Evolutionary conservation across 2,113 vertebrate genomes (phyloP).

Genomic region (Gavia stellata): DNA sequence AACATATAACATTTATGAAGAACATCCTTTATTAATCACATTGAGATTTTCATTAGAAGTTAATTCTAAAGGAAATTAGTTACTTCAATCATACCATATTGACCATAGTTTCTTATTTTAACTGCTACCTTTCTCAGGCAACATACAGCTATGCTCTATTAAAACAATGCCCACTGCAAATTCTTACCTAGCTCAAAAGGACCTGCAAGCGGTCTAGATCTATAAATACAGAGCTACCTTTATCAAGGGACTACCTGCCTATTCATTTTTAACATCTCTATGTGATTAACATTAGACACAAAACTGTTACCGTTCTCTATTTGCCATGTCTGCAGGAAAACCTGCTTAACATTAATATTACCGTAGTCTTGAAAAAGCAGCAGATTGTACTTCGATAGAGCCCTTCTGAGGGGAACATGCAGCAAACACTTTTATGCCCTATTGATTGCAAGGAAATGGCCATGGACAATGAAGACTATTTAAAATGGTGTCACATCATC

Average conservation of each 20-base stretch:
- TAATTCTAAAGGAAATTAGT: background rate
- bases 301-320: background rate
- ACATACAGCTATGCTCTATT: accelerated
- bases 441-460: too few species aligned
- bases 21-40: background rate
- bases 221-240: background rate
- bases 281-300: background rate
- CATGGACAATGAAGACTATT: background rate
- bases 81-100: background rate
- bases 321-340: background rate
- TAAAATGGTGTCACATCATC: background rate
- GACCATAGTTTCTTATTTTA: background rate
- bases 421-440: background rate
- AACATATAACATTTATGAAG: background rate
- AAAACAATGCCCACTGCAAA: background rate
- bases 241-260: background rate
- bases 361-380: background rate
- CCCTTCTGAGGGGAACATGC: background rate
- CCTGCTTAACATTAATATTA: background rate
- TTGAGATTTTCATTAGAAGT: background rate
- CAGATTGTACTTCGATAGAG: background rate
- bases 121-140: background rate
- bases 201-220: background rate
- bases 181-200: background rate
- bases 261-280: background rate